Evolutionary conservation across 2,888 invertebrate genomes (phyloP), one percentile per base, ranked within the genome.

Genomic region (Cataglyphis rosenhaueri): DNA sequence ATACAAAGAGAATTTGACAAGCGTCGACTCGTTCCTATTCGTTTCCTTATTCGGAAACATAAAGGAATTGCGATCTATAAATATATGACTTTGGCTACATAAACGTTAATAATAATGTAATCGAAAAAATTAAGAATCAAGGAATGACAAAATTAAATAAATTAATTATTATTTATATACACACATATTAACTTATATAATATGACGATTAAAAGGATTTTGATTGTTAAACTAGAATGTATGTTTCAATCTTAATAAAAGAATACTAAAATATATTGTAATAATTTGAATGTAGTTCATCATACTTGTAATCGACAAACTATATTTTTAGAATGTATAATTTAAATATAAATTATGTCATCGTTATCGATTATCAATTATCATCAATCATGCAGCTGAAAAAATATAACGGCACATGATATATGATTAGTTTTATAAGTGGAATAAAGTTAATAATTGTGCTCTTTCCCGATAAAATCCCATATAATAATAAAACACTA

Each of bases 371-470:
- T 74, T 35, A 32, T 44, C 15, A 10, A 62, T 74, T 35, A 32
- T 44, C 15, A 15, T 4, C n/a, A 8, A 38, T 57, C 15, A 3
- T 41, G 44, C 9, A 65, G 52, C 15, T 15, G 32, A 55, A 15
- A 2, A 38, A 21, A 12, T 66, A 15, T 29, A 9, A 55, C 6
- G 38, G 8, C 38, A 64, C 6, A 65, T 65, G 57, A 65, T 66
- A 38, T 29, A 38, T 38, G 29, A 52, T 76, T n/a, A 68, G 38
- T 29, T 25, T 65, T 44, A 6, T 6, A 65, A 76, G 55, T 68
- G 76, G 57, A 76, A 76, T 76, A 76, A 57, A 76, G 38, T 38
- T 21, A 38, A 12, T 5, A 25, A 64, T 48, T 29, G 12, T 6
- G 18, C 29, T 52, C 25, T 29, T 3, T 10, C 32, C 62, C n/a